Conservation (phyloP, 1,140 invertebrate genomes). For the Drosophila bocqueti region DNA sequence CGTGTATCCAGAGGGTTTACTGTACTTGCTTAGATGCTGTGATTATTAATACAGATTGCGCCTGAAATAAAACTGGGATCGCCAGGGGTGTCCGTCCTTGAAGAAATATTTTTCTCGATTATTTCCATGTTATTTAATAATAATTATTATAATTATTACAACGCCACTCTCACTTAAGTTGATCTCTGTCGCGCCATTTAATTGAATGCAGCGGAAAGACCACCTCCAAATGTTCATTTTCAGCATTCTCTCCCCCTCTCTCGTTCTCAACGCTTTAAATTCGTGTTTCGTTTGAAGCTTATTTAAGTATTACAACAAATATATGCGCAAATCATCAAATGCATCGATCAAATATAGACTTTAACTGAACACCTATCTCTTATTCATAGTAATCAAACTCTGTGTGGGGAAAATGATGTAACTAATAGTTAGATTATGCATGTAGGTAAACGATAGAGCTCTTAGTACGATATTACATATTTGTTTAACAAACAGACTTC, state of each 20-base stretch:
- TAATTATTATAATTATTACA: conserved; percentile 37
- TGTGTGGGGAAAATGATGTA: conserved; percentile 6
- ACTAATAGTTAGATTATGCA: conserved; percentile 61
- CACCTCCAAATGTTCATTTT: not conserved
- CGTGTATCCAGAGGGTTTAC: conserved; percentile 36
- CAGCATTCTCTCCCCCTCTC: conserved; percentile 3
- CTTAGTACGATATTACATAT: conserved; percentile 72
- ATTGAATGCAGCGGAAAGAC: conserved; percentile 28
- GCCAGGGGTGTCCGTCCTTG: conserved; percentile 4
- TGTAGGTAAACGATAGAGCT: conserved; percentile 78
- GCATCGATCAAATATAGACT: conserved; percentile 31
- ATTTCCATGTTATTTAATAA: conserved; percentile 35
- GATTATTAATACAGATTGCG: conserved; percentile 44
- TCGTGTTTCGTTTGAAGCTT: conserved; percentile 54
- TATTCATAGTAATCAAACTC: conserved; percentile 10
- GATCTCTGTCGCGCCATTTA: conserved; percentile 17
- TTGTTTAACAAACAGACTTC: conserved; percentile 81
- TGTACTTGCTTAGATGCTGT: conserved; percentile 46
- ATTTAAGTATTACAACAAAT: conserved; percentile 40
- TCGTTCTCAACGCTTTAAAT: conserved; percentile 74
- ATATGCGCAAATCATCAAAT: conserved; percentile 54
- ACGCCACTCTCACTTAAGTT: conserved; percentile 17
- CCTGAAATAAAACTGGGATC: conserved; percentile 24
- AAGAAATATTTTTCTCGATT: conserved; percentile 23
- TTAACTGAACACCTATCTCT: conserved; percentile 3